Evolutionary conservation across 2,888 invertebrate genomes (phyloP).

Genomic region (Gastrophysa polygoni): DNA sequence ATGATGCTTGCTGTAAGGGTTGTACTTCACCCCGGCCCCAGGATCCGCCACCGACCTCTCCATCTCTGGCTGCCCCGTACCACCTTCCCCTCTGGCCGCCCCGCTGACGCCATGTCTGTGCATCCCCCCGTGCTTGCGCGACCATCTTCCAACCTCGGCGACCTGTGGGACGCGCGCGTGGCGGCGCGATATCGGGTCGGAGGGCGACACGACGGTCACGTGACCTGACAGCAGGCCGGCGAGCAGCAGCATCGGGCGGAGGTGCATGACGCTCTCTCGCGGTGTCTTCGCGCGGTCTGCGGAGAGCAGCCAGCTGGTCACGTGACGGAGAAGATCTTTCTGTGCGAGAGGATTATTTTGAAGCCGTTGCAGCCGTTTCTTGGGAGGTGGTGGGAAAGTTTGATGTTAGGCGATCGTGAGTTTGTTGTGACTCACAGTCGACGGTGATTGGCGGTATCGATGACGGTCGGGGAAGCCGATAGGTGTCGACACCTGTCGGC

Average conservation of each 20-base stretch:
- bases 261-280: slow-evolving; percentile 36
- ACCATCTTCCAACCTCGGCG: neutral
- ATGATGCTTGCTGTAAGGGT: slow-evolving; percentile 48
- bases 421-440: no score
- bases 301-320: slow-evolving; percentile 11
- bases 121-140: slow-evolving; percentile 7
- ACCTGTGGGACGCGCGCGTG: neutral
- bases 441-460: no score
- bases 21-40: slow-evolving; percentile 43
- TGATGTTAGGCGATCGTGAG: no score
- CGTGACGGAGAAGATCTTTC: slow-evolving; percentile 26
- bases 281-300: slow-evolving; percentile 27
- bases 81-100: neutral
- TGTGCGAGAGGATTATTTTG: slow-evolving; percentile 2
- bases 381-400: no score
- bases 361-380: no score
- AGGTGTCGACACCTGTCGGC: no score
- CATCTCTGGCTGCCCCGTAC: slow-evolving; percentile 13
- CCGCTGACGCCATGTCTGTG: slow-evolving; percentile 9
- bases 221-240: no score
- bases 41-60: slow-evolving; percentile 37
- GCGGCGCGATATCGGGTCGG: no score
- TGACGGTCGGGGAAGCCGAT: neutral
- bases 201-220: no score
- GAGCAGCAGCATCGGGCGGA: slow-evolving; percentile 6